Percentiles rank a stretch among this genome's conserved stretches.
These are phyloP conservation scores for Leucosticte australis DNA, from an alignment of 2,113 vertebrate genomes.

Conservation along the genomic window DNA sequence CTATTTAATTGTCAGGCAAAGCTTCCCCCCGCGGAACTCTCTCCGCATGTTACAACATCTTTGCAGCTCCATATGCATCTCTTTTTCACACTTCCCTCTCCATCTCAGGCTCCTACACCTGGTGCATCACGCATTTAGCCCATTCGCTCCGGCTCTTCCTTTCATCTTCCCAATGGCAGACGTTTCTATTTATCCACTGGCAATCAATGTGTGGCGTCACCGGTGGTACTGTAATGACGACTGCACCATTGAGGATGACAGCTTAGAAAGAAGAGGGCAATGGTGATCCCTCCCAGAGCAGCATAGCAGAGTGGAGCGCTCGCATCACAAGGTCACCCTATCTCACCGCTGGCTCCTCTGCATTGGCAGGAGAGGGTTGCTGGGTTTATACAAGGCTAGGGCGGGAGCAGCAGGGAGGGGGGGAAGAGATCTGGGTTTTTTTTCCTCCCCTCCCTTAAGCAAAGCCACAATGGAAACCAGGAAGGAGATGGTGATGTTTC, in stretches of 20 bases:
- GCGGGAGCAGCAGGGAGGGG: conserved; percentile 28
- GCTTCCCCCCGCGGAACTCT: conserved; percentile 64
- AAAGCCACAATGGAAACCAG: conserved; percentile 85
- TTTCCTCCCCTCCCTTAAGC: conserved; percentile 51
- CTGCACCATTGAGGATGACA: conserved; percentile 96
- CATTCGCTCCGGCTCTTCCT: conserved; percentile 79
- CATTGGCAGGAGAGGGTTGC: conserved; percentile 40
- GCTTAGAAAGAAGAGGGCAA: conserved; percentile 92
- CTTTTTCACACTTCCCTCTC: conserved; percentile 79
- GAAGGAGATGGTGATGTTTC: conserved; percentile 90
- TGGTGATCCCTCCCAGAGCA: conserved; percentile 97
- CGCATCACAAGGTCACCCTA: conserved; percentile 89
- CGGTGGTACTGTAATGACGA: conserved; percentile 91
- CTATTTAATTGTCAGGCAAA: conserved; percentile 57
- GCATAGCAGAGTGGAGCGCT: conserved; percentile 83
- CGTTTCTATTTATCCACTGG: conserved; percentile 89
- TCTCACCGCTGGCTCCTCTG: conserved; percentile 65
- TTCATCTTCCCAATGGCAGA: conserved; percentile 81
- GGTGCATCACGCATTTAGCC: conserved; percentile 77
- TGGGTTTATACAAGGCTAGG: conserved; percentile 53
- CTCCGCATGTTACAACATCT: conserved; percentile 53
- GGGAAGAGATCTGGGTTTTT: conserved; percentile 29
- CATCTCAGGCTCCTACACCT: conserved; percentile 73
- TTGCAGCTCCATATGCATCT: conserved; percentile 73
- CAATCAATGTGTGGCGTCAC: conserved; percentile 96